phyloP scores from a whole-genome alignment of 2,797 vertebrate genomes.

The Peromyscus eremicus region DNA sequence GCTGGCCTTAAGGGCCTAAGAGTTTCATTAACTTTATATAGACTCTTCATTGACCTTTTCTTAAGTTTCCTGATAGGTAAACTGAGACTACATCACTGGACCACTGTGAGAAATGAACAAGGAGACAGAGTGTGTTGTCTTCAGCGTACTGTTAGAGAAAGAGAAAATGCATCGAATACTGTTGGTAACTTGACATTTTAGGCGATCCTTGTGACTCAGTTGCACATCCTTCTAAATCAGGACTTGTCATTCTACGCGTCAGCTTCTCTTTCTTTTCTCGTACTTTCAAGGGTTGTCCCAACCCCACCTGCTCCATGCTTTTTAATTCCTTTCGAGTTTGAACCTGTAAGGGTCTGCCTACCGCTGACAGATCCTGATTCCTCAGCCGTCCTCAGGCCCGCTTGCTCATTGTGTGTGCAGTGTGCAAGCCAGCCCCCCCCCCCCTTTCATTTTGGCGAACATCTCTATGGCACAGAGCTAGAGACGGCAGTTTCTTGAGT shows the following conservation, averaged over 20 bases:
- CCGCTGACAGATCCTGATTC: slow-evolving; percentile 22
- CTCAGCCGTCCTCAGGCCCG: background rate
- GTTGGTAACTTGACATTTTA: background rate
- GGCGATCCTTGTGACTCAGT: background rate
- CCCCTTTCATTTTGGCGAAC: slow-evolving; percentile 30
- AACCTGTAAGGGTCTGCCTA: slow-evolving; percentile 7
- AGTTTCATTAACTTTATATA: background rate
- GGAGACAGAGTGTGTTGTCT: background rate
- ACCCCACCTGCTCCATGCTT: background rate
- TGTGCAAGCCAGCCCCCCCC: background rate
- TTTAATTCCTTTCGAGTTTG: slow-evolving; percentile 34
- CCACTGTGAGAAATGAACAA: background rate
- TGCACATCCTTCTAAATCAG: background rate
- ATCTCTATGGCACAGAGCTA: background rate
- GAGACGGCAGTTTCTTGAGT: background rate
- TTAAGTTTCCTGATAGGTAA: background rate
- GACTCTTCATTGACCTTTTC: background rate
- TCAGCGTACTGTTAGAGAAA: background rate
- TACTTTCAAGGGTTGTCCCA: background rate
- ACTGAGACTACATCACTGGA: background rate
- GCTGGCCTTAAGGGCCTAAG: background rate
- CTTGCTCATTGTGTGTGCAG: background rate
- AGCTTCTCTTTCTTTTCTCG: slow-evolving; percentile 3
- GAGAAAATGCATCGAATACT: background rate
- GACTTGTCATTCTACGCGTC: background rate